These are phyloP conservation scores for Priocnemis perturbator DNA, from an alignment of 2,888 invertebrate species.

Conservation along the genomic window DNA sequence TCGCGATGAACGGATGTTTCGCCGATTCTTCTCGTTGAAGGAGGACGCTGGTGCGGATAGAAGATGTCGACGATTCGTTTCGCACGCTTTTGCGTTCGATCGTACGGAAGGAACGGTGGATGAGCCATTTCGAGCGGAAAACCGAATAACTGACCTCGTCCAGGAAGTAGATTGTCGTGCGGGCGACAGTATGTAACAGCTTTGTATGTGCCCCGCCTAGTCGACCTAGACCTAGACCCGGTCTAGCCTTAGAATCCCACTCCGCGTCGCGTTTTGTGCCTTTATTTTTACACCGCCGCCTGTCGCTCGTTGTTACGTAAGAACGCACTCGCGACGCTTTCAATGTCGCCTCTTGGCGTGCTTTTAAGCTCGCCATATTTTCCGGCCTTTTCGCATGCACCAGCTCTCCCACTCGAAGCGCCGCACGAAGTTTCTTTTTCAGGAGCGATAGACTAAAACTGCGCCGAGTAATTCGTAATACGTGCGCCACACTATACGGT, in stretches of 20 bases:
- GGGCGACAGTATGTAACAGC: constrained; percentile 22
- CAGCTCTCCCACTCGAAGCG: too few species aligned
- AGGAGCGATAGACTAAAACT: too few species aligned
- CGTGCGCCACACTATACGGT: too few species aligned
- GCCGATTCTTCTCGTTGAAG: too few species aligned
- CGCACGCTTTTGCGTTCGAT: too few species aligned
- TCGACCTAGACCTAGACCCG: constrained; percentile 73
- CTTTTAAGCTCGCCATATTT: not conserved
- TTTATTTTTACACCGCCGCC: constrained; percentile 59
- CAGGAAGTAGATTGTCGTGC: constrained; percentile 33
- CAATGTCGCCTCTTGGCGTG: not conserved
- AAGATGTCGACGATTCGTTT: too few species aligned
- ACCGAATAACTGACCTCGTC: constrained; percentile 15
- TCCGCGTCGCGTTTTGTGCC: constrained; percentile 52
- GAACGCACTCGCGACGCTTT: constrained; percentile 37
- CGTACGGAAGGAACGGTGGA: too few species aligned
- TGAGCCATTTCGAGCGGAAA: not conserved
- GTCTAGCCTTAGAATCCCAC: constrained; percentile 60
- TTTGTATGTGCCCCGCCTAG: constrained; percentile 37
- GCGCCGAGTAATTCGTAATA: too few species aligned
- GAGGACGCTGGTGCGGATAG: too few species aligned
- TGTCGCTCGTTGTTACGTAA: constrained; percentile 56
- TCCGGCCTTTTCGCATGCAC: constrained; percentile 1
- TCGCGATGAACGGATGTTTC: too few species aligned
- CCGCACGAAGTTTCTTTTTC: constrained; percentile 16